These are phyloP conservation scores for Zalophus californianus DNA, from an alignment of 2,797 vertebrate genomes.

Conservation along the genomic window DNA sequence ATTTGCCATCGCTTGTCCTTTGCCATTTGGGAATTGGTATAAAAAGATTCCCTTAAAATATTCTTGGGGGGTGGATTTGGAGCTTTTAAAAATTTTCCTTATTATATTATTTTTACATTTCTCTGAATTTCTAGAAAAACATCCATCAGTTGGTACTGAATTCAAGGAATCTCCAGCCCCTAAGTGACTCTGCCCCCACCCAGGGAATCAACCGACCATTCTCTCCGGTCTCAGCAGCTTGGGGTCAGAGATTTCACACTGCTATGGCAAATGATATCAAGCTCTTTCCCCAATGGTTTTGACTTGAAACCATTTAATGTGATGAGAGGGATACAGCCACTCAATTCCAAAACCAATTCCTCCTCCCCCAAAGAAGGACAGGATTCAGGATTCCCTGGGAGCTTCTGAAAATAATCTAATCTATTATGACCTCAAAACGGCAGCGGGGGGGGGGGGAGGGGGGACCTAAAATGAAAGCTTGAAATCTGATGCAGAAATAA, in stretches of 20 bases:
- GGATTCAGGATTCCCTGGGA: slow-evolving; percentile 66
- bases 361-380: not conserved
- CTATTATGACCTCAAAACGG: slow-evolving; percentile 59
- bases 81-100: not conserved
- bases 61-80: not conserved
- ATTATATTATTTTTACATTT: slow-evolving; percentile 1
- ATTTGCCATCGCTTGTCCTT: not conserved
- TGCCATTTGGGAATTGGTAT: slow-evolving; percentile 26
- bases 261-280: not conserved
- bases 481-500: slow-evolving; percentile 67
- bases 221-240: not conserved
- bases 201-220: not conserved
- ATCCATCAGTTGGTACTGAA: not conserved
- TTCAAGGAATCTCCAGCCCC: not conserved
- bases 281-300: not conserved
- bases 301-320: not conserved
- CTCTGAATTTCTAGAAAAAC: slow-evolving; percentile 30
- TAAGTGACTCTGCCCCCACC: accelerated
- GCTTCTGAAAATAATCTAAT: slow-evolving; percentile 74
- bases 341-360: not conserved
- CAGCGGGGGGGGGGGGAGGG: not conserved
- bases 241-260: not conserved
- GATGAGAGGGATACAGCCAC: not conserved
- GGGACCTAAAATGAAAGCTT: slow-evolving; percentile 17
- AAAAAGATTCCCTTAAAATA: slow-evolving; percentile 65